Evolutionary conservation across 2,113 vertebrate genomes (phyloP).

Genomic region (Mola mola): DNA sequence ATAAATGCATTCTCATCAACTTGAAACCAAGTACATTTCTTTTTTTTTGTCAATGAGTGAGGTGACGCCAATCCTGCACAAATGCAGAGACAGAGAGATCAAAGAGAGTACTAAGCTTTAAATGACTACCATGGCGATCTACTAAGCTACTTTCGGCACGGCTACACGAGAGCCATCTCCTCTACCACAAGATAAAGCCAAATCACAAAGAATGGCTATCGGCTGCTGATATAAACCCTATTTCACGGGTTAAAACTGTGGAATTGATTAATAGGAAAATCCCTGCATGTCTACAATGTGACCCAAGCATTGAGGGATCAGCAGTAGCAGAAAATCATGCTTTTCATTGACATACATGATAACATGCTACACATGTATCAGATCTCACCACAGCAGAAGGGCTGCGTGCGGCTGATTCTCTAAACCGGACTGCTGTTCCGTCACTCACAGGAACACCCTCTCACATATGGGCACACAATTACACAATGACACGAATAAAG

Average conservation of each 20-base stretch:
- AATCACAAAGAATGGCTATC: conserved; percentile 34
- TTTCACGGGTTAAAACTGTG: conserved; percentile 60
- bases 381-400: conserved; percentile 42
- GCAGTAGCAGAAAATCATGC: conserved; percentile 60
- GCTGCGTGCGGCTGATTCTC: conserved; percentile 45
- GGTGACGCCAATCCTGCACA: not conserved
- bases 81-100: conserved; percentile 7
- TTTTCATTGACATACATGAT: conserved; percentile 50
- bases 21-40: not conserved
- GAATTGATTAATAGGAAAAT: conserved; percentile 53
- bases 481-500: no score
- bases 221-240: conserved; percentile 55
- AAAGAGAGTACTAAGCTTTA: conserved; percentile 20
- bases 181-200: conserved; percentile 55
- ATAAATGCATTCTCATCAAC: not conserved
- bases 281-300: not conserved
- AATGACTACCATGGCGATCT: conserved; percentile 39
- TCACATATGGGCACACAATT: no score
- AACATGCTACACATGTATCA: conserved; percentile 49
- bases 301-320: conserved; percentile 22
- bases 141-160: conserved; percentile 55
- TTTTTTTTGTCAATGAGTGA: not conserved
- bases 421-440: no score
- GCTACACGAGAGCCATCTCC: no score
- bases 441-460: no score